phyloP scores from a whole-genome alignment of 1,140 invertebrate species.

The Psilanteris sp. region DNA sequence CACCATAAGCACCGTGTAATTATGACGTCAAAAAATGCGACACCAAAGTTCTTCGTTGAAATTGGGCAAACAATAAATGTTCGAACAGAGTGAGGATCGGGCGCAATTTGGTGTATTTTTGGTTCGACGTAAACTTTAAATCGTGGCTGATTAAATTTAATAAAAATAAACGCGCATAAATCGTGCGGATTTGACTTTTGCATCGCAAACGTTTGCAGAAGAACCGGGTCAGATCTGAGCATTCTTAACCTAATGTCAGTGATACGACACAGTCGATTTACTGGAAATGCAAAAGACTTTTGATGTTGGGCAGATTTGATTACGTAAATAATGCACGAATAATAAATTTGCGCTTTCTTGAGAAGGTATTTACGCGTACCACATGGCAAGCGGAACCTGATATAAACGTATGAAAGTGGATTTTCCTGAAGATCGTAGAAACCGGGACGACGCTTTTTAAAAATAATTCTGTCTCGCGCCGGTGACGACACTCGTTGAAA shows the following conservation, averaged over 20 bases:
- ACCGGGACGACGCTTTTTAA: conserved; percentile 56
- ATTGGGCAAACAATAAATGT: too few species aligned
- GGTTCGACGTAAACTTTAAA: too few species aligned
- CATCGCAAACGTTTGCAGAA: neutral
- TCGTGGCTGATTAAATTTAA: too few species aligned
- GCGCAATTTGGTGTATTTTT: too few species aligned
- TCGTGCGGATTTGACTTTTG: too few species aligned
- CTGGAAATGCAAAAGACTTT: conserved; percentile 2
- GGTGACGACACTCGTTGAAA: conserved; percentile 28
- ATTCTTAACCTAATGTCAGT: neutral
- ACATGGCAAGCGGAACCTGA: conserved; percentile 27
- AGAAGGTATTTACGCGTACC: conserved; percentile 24
- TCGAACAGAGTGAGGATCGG: too few species aligned
- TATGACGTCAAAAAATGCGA: too few species aligned
- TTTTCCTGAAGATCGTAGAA: conserved; percentile 49
- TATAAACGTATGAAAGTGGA: conserved; percentile 47
- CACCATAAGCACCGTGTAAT: too few species aligned
- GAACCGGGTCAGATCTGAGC: neutral
- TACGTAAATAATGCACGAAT: conserved; percentile 41
- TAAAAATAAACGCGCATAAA: too few species aligned
- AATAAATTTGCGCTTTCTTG: conserved; percentile 38
- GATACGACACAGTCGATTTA: neutral
- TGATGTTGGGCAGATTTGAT: conserved; percentile 8
- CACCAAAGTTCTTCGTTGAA: too few species aligned
- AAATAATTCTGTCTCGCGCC: conserved; percentile 43